Conservation (phyloP, 2,113 vertebrate genomes). For the Lathamus discolor region DNA sequence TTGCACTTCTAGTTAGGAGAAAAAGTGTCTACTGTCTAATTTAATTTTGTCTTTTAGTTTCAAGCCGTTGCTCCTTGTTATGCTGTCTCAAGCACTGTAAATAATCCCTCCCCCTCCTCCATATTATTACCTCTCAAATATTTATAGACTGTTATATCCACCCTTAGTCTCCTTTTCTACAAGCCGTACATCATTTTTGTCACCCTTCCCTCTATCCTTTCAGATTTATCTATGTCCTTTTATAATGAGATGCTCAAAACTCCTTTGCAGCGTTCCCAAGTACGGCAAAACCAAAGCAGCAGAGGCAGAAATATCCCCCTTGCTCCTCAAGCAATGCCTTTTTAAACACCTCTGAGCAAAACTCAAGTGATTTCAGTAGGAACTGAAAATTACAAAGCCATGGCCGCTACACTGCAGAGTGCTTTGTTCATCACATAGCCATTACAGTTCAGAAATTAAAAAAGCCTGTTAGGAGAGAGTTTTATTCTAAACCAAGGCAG, state of each 20-base stretch:
- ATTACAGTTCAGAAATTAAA: neutral
- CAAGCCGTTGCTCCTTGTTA: slow-evolving; percentile 74
- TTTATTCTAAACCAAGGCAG: neutral
- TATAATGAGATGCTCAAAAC: slow-evolving; percentile 70
- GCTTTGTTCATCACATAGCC: neutral
- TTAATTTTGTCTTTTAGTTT: slow-evolving; percentile 64
- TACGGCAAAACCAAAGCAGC: neutral
- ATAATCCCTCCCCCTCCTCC: slow-evolving; percentile 75
- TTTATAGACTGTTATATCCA: slow-evolving; percentile 80
- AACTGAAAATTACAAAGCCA: neutral
- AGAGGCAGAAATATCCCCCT: neutral
- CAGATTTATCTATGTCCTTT: slow-evolving; percentile 76
- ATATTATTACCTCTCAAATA: slow-evolving; percentile 80
- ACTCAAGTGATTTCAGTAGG: accelerated
- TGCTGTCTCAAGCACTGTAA: slow-evolving; percentile 72
- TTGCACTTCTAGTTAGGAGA: slow-evolving; percentile 57
- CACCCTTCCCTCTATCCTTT: slow-evolving; percentile 69
- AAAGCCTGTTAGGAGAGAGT: neutral
- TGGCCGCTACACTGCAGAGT: neutral
- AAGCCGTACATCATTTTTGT: slow-evolving; percentile 75
- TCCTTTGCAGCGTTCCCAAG: slow-evolving; percentile 12
- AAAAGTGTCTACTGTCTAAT: slow-evolving; percentile 36
- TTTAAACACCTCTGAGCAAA: neutral
- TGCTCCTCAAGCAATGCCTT: neutral
- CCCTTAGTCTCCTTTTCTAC: slow-evolving; percentile 72